Conservation (phyloP, 2,113 vertebrate species). For the Chaetops frenatus region DNA sequence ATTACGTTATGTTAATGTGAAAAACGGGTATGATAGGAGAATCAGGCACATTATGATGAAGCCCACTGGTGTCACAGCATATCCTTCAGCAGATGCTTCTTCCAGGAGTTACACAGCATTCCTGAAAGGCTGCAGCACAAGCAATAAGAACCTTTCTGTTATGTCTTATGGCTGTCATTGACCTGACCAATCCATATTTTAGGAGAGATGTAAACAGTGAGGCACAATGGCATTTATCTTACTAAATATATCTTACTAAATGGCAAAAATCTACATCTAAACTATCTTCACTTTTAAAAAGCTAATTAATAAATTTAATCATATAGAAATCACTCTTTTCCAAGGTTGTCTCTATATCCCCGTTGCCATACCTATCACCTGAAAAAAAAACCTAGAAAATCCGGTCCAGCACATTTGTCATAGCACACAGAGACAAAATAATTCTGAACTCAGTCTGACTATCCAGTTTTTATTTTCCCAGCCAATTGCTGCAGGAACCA, state of each 20-base stretch:
- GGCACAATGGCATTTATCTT: not conserved
- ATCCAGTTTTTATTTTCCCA: not conserved
- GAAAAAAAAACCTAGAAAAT: not conserved
- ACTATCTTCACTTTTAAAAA: not conserved
- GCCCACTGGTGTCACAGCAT: not conserved
- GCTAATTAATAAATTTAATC: not conserved
- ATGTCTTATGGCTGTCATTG: not conserved
- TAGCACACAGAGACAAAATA: not conserved
- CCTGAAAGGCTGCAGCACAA: not conserved
- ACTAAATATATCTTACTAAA: not conserved
- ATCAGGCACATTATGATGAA: not conserved
- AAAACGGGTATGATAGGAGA: not conserved
- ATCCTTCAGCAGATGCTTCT: not conserved
- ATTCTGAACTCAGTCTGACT: not conserved
- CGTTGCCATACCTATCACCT: not conserved
- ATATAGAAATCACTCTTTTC: not conserved
- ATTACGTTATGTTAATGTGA: not conserved
- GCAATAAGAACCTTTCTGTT: not conserved
- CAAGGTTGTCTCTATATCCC: not conserved
- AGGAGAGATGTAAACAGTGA: not conserved
- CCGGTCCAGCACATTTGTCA: not conserved
- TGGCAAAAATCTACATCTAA: not conserved
- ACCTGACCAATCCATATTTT: not conserved
- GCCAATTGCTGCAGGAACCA: not conserved
- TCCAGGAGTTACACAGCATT: not conserved